Percentiles rank a stretch among this genome's conserved stretches.
phyloP scores from a whole-genome alignment of 2,888 invertebrate species.

The Andrena minutula region DNA sequence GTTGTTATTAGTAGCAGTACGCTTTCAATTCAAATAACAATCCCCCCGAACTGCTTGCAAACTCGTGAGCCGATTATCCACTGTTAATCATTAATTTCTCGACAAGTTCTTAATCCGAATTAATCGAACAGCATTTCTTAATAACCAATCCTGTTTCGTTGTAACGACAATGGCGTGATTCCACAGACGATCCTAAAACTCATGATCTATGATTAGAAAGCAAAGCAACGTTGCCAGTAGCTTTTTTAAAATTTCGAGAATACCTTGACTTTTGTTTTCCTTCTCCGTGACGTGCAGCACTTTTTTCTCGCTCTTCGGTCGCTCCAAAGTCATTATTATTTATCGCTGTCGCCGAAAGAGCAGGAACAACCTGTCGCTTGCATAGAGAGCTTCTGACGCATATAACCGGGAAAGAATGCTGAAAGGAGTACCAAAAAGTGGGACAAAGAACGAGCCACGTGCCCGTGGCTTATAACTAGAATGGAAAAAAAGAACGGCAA shows the following conservation, averaged over 20 bases:
- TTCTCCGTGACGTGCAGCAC: constrained; percentile 43
- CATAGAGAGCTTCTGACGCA: constrained; percentile 69
- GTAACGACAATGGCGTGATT: constrained; percentile 70
- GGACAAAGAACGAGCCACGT: background rate
- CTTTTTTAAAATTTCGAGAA: constrained; percentile 13
- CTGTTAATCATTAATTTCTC: background rate
- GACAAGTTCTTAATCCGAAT: background rate
- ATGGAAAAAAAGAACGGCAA: background rate
- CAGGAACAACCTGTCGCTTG: constrained; percentile 70
- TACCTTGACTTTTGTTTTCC: background rate
- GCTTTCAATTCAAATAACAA: constrained; percentile 24
- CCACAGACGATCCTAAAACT: background rate
- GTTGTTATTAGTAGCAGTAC: constrained; percentile 28
- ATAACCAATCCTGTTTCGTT: background rate
- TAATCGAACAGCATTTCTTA: background rate
- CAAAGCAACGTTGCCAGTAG: background rate
- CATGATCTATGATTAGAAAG: background rate
- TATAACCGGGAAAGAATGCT: constrained; percentile 38
- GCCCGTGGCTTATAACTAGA: constrained; percentile 3
- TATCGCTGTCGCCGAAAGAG: constrained; percentile 44
- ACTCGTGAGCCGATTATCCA: constrained; percentile 12
- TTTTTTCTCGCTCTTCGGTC: constrained; percentile 40
- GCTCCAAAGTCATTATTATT: constrained; percentile 37
- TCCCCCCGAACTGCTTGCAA: constrained; percentile 7
- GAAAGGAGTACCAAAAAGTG: background rate